Evolutionary conservation across 1,140 invertebrate species (phyloP), one percentile per base, ranked within the genome.

Genomic region (Drosophila jambulina): DNA sequence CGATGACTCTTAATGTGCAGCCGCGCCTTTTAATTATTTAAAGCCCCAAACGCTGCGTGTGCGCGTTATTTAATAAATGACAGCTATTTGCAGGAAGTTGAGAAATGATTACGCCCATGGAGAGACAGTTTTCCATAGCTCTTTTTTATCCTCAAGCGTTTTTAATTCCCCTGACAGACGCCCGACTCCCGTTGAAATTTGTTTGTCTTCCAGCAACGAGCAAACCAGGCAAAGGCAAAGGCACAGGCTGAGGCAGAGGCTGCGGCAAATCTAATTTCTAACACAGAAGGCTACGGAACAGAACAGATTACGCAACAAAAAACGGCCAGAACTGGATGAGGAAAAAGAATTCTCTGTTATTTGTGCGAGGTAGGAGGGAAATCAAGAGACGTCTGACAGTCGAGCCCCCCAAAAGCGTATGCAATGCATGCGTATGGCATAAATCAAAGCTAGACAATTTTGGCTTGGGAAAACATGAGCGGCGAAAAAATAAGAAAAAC

Each of bases 361-460:
- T 65, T 45, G 23, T 60, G 38, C 59, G 45, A 58, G 54, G 63
- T 68, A 59, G 59, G 67, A 56, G 57, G 46, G 85, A 74, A 85
- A 69, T 68, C 78, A 82, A 74, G 72, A 83, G 80, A 70, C 63
- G 65, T 43, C 84, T 74, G 80, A 70, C 82, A 85, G 82, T 68
- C 64, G 72, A 71, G 69, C 53, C 62, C 67, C 67, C 72, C 64
- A 68, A 86, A 88, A 87, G 80, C 82, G 80, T 88, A 88, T 83
- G 84, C 83, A 88, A 67, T 88, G 84, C 85, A 88, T 87, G 84
- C 81, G 85, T 87, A 78, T 87, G 85, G 84, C 84, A 87, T 87
- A 87, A 87, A 87, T 87, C 84, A 87, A 87, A 90, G 84, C 84
- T 88, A 87, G 84, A 87, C 84, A 88, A 87, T 87, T 87, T 87